phyloP scores from a whole-genome alignment of 2,797 vertebrate species.

The Apodemus agrarius region DNA sequence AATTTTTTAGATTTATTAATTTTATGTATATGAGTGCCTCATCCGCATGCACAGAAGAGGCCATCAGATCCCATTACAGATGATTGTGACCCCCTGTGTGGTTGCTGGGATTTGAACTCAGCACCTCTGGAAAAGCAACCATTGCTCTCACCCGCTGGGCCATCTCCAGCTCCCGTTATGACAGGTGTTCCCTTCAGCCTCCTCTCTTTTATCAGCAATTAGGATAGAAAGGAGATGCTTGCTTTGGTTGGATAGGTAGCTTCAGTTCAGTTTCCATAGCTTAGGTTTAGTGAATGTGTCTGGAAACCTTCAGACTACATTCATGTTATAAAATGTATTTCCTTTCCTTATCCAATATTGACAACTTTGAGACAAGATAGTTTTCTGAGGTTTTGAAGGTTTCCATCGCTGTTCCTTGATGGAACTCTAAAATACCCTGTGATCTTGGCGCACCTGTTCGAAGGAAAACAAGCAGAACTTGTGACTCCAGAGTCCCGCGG shows the following conservation, averaged over 20 bases:
- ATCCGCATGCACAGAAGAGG: neutral
- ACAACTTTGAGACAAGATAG: neutral
- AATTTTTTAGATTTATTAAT: neutral
- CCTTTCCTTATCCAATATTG: neutral
- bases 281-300: neutral
- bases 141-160: neutral
- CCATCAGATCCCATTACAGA: neutral
- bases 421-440: neutral
- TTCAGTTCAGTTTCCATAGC: neutral
- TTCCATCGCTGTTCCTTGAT: neutral
- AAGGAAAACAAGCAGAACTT: neutral
- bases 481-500: neutral
- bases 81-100: neutral
- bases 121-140: neutral
- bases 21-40: neutral
- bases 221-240: neutral
- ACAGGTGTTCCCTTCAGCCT: neutral
- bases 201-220: slow-evolving; percentile 8
- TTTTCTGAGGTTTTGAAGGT: neutral
- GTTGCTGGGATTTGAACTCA: neutral
- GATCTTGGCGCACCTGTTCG: neutral
- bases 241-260: neutral
- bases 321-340: neutral
- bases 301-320: slow-evolving; percentile 2
- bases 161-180: neutral